A percentile compares a stretch with the other conserved stretches of the same genome.
phyloP scores from a whole-genome alignment of 64 coral and sea anemone species.

The Stichodactyla mertensii region DNA sequence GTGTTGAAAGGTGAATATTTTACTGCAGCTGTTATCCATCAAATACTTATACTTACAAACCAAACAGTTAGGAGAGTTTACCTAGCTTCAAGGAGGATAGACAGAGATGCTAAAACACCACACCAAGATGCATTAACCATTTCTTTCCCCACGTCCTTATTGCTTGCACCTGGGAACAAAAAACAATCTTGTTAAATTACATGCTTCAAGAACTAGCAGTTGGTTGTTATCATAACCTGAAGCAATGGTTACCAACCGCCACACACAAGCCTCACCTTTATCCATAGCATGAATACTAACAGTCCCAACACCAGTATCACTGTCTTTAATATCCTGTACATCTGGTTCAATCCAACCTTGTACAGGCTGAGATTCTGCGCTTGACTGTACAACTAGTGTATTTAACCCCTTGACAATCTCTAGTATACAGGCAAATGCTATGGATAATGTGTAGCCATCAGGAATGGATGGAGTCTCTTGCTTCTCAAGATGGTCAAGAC shows the following conservation, averaged over 20 bases:
- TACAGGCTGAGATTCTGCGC: neutral
- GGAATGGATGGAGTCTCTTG: slow-evolving; percentile 68
- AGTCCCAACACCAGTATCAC: slow-evolving; percentile 83
- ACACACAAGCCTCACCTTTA: slow-evolving; percentile 30
- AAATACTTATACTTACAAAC: neutral
- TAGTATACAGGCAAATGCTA: slow-evolving; percentile 89
- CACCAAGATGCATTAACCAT: slow-evolving; percentile 97
- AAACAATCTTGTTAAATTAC: neutral
- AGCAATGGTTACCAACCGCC: no score
- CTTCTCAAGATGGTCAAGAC: slow-evolving; percentile 84
- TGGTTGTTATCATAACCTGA: neutral
- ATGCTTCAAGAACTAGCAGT: neutral
- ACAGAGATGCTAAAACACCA: slow-evolving; percentile 83
- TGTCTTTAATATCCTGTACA: slow-evolving; percentile 23
- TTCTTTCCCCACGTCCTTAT: slow-evolving; percentile 62
- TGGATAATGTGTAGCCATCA: slow-evolving; percentile 86
- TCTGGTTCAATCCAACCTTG: slow-evolving; percentile 92
- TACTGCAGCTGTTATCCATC: no score
- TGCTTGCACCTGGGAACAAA: slow-evolving; percentile 14
- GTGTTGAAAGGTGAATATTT: no score
- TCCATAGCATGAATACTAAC: slow-evolving; percentile 68
- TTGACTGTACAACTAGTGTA: slow-evolving; percentile 46
- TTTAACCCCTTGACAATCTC: slow-evolving; percentile 91
- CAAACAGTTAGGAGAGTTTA: slow-evolving; percentile 10
- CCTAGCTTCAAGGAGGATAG: slow-evolving; percentile 91